Evolutionary conservation across 2,888 invertebrate species (phyloP).

Genomic region (Eristalis intricaria): DNA sequence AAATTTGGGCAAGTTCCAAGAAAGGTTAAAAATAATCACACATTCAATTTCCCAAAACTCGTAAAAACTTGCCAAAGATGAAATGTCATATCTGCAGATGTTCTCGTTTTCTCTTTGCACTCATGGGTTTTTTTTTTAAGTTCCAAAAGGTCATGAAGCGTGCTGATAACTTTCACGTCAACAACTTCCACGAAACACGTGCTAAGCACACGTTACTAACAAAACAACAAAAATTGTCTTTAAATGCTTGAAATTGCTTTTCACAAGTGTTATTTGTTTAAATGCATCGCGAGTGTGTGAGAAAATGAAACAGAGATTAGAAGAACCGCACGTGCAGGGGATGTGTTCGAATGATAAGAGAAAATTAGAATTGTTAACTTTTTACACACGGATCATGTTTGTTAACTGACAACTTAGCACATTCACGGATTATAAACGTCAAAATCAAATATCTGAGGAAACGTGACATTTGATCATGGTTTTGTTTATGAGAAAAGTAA

Average conservation of each 20-base stretch:
- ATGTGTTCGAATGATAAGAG: not conserved
- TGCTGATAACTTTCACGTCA: not conserved
- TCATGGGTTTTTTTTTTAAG: not conserved
- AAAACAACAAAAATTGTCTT: not conserved
- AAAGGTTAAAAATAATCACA: too few relatives aligned
- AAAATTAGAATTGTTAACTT: not conserved
- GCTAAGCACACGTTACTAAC: not conserved
- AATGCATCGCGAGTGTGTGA: not conserved
- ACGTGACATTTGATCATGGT: not conserved
- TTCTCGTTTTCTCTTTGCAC: too few relatives aligned
- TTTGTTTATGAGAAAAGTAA: not conserved
- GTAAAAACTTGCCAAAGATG: too few relatives aligned
- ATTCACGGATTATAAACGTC: not conserved
- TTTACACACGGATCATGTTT: not conserved
- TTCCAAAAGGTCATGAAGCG: not conserved
- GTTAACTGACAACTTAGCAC: not conserved
- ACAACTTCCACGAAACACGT: not conserved
- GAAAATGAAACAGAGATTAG: not conserved
- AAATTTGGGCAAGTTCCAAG: too few relatives aligned
- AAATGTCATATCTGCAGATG: too few relatives aligned
- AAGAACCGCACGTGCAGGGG: not conserved
- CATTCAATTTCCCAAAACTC: too few relatives aligned
- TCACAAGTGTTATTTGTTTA: not conserved
- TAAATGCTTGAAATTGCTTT: not conserved
- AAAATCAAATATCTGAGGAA: not conserved